Conservation (phyloP, 2,888 invertebrate genomes). For the Ennomos erosarius region DNA sequence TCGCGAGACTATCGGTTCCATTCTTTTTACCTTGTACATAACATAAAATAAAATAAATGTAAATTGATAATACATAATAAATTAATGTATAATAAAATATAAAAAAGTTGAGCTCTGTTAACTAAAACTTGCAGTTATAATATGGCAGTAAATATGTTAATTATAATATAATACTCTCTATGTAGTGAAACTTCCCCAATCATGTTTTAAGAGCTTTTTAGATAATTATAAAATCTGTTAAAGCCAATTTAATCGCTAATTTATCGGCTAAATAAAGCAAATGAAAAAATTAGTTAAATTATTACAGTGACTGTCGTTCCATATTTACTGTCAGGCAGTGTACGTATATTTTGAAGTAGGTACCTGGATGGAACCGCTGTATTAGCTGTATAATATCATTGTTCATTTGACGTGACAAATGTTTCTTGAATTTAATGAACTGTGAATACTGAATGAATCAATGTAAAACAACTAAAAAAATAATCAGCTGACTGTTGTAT, state of each 20-base stretch:
- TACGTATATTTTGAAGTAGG: background rate
- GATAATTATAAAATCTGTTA: no score
- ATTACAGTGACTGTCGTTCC: background rate
- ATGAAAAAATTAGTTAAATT: no score
- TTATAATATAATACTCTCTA: no score
- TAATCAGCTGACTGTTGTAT: background rate
- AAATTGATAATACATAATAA: slow-evolving; percentile 3
- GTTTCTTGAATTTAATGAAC: background rate
- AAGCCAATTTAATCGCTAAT: background rate
- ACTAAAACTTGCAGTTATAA: background rate
- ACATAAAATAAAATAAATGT: slow-evolving; percentile 2
- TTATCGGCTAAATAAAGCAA: background rate
- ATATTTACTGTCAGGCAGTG: slow-evolving; percentile 9
- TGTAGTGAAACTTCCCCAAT: no score
- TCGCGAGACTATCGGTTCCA: slow-evolving; percentile 2
- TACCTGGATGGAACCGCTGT: no score
- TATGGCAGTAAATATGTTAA: slow-evolving; percentile 5
- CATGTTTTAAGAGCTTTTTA: no score
- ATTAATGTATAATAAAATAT: slow-evolving; percentile 1
- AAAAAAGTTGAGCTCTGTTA: slow-evolving; percentile 12
- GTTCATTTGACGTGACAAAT: background rate
- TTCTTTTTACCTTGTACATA: slow-evolving; percentile 15
- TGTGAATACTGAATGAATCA: background rate
- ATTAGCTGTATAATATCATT: no score
- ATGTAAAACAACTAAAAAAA: background rate